phyloP scores from a whole-genome alignment of 2,888 invertebrate species.

The Urechis unicinctus region DNA sequence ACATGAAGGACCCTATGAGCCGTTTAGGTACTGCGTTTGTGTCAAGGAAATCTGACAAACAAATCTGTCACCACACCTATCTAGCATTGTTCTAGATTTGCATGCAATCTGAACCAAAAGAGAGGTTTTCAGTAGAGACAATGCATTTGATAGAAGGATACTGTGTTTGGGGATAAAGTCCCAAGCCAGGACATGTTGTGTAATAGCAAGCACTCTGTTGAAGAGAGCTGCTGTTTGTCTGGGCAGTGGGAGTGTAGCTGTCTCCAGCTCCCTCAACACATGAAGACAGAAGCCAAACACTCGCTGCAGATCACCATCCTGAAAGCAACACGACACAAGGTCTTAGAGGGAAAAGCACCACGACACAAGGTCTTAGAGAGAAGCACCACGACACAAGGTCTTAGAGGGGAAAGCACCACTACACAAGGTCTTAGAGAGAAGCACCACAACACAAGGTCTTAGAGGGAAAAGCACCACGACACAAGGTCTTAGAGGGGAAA shows the following conservation, averaged over 20 bases:
- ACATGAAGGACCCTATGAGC: conserved; percentile 63
- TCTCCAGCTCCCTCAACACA: conserved; percentile 59
- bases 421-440: too few relatives aligned
- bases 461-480: too few relatives aligned
- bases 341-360: too few relatives aligned
- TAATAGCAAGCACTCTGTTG: conserved; percentile 60
- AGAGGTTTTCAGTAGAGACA: too few relatives aligned
- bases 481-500: too few relatives aligned
- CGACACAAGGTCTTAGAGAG: too few relatives aligned
- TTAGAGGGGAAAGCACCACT: too few relatives aligned
- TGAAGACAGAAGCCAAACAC: conserved; percentile 70
- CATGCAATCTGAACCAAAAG: too few relatives aligned
- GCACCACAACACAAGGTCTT: too few relatives aligned
- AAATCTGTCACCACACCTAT: background rate
- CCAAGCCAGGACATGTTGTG: conserved; percentile 76
- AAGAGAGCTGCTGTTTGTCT: conserved; percentile 41
- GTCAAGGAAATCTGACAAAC: background rate
- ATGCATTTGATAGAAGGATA: conserved; percentile 50
- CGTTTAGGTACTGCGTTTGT: conserved; percentile 55
- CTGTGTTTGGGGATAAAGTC: conserved; percentile 64
- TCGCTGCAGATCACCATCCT: conserved; percentile 66
- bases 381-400: too few relatives aligned
- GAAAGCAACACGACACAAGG: conserved; percentile 18
- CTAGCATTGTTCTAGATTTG: too few relatives aligned
- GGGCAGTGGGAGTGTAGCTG: conserved; percentile 50